Evolutionary conservation across 2,797 vertebrate genomes (phyloP).

Genomic region (Coilia nasus): DNA sequence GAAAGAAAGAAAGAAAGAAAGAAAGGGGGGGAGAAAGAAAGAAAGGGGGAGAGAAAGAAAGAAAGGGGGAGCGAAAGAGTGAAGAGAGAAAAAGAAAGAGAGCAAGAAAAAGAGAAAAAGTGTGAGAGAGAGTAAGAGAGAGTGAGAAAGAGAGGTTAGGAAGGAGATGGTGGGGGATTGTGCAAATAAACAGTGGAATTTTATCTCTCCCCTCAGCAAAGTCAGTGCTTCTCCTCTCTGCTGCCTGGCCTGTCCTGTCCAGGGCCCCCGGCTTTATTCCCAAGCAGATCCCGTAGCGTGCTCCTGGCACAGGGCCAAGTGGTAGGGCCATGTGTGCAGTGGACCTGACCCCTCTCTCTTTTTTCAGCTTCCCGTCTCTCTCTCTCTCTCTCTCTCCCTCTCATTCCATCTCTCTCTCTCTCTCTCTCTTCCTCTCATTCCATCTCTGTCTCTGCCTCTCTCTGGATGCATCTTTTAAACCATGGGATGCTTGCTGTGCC

Average conservation of each 20-base stretch:
- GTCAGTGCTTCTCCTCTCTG: slow-evolving; percentile 33
- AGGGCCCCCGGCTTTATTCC: slow-evolving; percentile 56
- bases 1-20: slow-evolving; percentile 11
- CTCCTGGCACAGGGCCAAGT: slow-evolving; percentile 64
- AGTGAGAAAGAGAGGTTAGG: slow-evolving; percentile 23
- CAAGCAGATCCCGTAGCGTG: slow-evolving; percentile 71
- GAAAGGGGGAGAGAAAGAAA: slow-evolving; percentile 1
- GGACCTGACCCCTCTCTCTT: slow-evolving; percentile 11
- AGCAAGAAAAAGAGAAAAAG: slow-evolving; percentile 4
- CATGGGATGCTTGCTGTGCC: slow-evolving; percentile 36
- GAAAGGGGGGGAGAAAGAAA: not conserved
- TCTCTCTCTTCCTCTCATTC: not conserved
- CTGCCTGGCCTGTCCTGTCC: slow-evolving; percentile 17
- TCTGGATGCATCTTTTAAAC: slow-evolving; percentile 8
- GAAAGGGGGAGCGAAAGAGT: slow-evolving; percentile 51
- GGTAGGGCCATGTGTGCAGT: slow-evolving; percentile 49
- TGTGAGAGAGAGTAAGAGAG: slow-evolving; percentile 7
- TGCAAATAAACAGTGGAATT: slow-evolving; percentile 72
- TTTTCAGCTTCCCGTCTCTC: slow-evolving; percentile 14
- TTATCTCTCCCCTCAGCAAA: slow-evolving; percentile 61
- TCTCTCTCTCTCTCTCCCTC: not conserved
- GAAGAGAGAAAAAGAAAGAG: slow-evolving; percentile 7
- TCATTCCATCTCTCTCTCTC: not conserved
- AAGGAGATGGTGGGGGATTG: slow-evolving; percentile 48
- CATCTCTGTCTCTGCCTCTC: not conserved